phyloP scores from a whole-genome alignment of 1,140 invertebrate species.

The Pseudomyrmex sp. region DNA sequence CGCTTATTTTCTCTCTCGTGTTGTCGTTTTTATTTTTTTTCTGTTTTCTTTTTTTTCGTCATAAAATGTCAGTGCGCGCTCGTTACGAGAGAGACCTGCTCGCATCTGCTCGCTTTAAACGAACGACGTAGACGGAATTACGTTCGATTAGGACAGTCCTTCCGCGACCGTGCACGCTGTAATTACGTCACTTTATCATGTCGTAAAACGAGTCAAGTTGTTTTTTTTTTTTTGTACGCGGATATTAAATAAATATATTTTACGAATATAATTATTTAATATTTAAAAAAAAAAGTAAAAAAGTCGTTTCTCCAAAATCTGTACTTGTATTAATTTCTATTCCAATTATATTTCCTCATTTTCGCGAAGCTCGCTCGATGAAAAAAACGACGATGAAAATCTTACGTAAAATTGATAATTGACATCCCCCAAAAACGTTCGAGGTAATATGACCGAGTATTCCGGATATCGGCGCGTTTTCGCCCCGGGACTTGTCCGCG shows the following conservation, averaged over 20 bases:
- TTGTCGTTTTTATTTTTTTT: background rate
- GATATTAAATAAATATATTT: too few species aligned
- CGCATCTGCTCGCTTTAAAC: background rate
- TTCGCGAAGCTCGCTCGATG: background rate
- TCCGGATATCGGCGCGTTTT: conserved; percentile 25
- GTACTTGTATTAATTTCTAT: too few species aligned
- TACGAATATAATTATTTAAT: too few species aligned
- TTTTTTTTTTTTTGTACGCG: too few species aligned
- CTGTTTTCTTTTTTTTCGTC: background rate
- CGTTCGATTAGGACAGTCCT: conserved; percentile 30
- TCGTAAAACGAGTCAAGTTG: background rate
- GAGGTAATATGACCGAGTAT: conserved; percentile 26
- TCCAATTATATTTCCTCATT: too few species aligned
- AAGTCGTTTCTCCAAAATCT: too few species aligned
- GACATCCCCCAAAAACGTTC: background rate
- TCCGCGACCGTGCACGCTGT: background rate
- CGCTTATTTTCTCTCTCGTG: background rate
- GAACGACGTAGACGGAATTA: background rate
- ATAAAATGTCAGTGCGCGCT: conserved; percentile 16
- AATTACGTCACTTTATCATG: conserved; percentile 6
- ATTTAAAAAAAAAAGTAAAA: too few species aligned
- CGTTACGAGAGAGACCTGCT: background rate
- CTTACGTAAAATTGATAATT: background rate
- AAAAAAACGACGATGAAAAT: background rate
- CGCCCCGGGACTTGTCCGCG: conserved; percentile 33